Evolutionary conservation across 1,140 invertebrate species (phyloP), one percentile per base, ranked within the genome.

Genomic region (Lepidurus apus): DNA sequence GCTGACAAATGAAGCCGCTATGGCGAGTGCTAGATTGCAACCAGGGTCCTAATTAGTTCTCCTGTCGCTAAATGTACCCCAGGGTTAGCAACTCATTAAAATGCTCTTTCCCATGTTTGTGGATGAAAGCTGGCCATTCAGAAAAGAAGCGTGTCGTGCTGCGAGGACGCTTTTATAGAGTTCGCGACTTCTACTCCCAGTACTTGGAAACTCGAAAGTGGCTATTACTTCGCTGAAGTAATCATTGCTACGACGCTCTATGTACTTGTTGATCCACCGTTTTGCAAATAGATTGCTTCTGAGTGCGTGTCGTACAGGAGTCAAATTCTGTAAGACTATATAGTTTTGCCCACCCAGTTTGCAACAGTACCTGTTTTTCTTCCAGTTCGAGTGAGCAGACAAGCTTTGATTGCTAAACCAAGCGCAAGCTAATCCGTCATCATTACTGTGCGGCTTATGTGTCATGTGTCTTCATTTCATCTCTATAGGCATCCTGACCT

Each of bases 391-490:
- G 53, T 65, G 17, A 65, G 53, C 53, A 65, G 53, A 65, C 53
- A 65, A 65, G 53, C 53, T 65, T 65, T 65, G 53, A 65, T 65
- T 65, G 53, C 53, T 65, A 65, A 65, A 65, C 53, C 53, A 65
- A 65, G 53, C 53, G 53, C 53, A 65, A 65, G 53, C 53, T 65
- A 65, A 65, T 65, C 53, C 53, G 53, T 65, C 53, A 65, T 65
- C 53, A 65, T 65, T 65, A 65, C 53, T 65, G 53, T 65, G 53
- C 53, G 53, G 53, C n/a, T 65, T 65, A 65, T 65, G 53, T 65
- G 53, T 65, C 53, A 65, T 65, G 53, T 65, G 53, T 65, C 53
- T 65, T 65, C 53, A 65, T 65, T 65, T 65, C 53, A 13, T 17
- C 53, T 21, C 17, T 65, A 65, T n/a, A 65, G 17, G 53, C 21